Evolutionary conservation across 2,113 vertebrate species (phyloP), one percentile per base, ranked within the genome.

Genomic region (Dinomys branickii): DNA sequence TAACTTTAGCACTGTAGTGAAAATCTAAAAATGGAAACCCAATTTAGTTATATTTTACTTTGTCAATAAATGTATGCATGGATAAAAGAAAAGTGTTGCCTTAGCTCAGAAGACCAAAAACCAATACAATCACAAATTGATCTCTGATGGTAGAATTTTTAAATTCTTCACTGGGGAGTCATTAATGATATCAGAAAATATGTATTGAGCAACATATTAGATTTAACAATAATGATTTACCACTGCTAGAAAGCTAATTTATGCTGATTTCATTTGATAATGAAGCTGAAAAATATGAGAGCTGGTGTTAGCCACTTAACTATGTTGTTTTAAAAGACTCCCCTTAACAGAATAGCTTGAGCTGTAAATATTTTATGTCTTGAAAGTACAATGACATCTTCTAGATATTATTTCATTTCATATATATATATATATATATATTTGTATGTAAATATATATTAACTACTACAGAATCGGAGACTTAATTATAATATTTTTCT

Each of bases 401-500:
- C n/a, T 50, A 78, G 56, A 41, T 63, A 88, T 54, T 63, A 69
- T 4, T 61, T 12, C 3, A 52, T 61, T 89, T 91, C 47, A 67
- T 50, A 33, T 16, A 50, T 50, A 50, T 80, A 3, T 22, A 73
- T 94, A 65, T 75, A 93, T n/a, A n/a, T n/a, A n/a, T n/a, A n/a
- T n/a, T n/a, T n/a, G n/a, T n/a, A n/a, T n/a, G n/a, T n/a, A n/a
- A n/a, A 58, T 65, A 88, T 92, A 75, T 17, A 44, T 7, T 92
- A 90, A 9, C 6, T 54, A 65, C 0, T 26, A 88, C 38, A 85
- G n/a, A 96, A 87, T 95, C 41, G 56, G 50, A 92, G 75, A 96
- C 19, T 59, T 78, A 96, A 85, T 92, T 81, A 69, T 59, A 16
- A 38, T 41, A 78, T 78, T 78, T 94, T 93, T 87, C 41, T 50